Percentiles rank a stretch among this genome's conserved stretches.
Evolutionary conservation across 2,797 vertebrate genomes (phyloP).

Genomic region (Phyllotis vaccarum): DNA sequence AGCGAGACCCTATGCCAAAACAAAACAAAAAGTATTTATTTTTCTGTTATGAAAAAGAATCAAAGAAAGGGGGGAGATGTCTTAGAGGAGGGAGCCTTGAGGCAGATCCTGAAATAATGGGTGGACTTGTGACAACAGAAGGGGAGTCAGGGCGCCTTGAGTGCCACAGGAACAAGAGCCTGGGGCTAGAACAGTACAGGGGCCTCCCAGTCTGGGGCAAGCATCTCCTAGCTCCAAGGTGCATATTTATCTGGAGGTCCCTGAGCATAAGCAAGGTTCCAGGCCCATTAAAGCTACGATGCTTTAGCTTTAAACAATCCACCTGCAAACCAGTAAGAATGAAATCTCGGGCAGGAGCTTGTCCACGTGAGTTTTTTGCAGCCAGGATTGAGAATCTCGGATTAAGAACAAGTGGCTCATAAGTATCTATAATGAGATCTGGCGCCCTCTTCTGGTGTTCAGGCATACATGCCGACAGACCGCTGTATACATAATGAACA

Average conservation of each 20-base stretch:
- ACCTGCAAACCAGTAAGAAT: not conserved
- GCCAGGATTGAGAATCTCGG: not conserved
- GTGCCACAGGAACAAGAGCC: not conserved
- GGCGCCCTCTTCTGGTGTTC: no score
- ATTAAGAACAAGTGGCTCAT: not conserved
- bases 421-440: no score
- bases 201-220: not conserved
- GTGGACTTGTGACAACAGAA: not conserved
- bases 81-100: not conserved
- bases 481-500: no score
- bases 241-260: no score
- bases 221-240: not conserved
- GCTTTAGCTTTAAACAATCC: not conserved
- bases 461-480: no score
- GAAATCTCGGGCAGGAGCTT: not conserved
- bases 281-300: not conserved
- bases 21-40: not conserved
- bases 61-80: not conserved
- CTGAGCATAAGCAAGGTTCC: not conserved
- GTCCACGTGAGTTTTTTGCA: not conserved
- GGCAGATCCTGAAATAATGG: not conserved
- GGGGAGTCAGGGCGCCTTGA: not conserved
- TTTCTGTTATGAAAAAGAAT: constrained; percentile 52
- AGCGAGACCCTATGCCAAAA: not conserved
- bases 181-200: not conserved